These are phyloP conservation scores for Xerus rutilus DNA, from an alignment of 2,797 vertebrate species.

Conservation along the genomic window DNA sequence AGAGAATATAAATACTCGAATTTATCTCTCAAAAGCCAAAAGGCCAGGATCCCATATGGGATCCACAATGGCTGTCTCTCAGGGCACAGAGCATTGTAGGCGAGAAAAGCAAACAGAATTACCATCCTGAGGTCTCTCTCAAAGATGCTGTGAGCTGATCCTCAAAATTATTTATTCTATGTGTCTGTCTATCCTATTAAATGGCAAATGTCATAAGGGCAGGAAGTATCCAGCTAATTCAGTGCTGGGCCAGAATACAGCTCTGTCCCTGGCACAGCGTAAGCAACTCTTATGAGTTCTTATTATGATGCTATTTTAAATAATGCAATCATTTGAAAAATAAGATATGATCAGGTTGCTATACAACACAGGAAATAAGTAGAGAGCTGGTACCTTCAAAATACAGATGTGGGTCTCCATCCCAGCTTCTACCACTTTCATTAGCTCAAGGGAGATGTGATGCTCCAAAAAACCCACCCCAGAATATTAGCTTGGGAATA, in stretches of 20 bases:
- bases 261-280: not conserved
- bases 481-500: conserved; percentile 19
- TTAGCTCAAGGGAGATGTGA: not conserved
- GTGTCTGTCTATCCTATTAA: not conserved
- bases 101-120: not conserved
- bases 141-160: not conserved
- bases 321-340: conserved; percentile 35
- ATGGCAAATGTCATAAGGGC: not conserved
- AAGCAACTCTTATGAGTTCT: conserved; percentile 6
- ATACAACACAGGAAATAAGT: not conserved
- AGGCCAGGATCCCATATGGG: not conserved
- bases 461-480: not conserved
- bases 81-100: not conserved
- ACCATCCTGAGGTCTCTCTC: not conserved
- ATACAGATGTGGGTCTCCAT: not conserved
- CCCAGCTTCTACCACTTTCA: not conserved
- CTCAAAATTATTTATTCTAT: not conserved
- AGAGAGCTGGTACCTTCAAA: not conserved
- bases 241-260: not conserved
- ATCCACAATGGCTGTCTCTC: not conserved
- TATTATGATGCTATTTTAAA: conserved; percentile 17
- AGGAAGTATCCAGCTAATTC: not conserved
- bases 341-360: not conserved
- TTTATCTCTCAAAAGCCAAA: not conserved
- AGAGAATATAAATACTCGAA: not conserved